These are phyloP conservation scores for Perca fluviatilis DNA, from an alignment of 2,113 vertebrate species.

Conservation along the genomic window DNA sequence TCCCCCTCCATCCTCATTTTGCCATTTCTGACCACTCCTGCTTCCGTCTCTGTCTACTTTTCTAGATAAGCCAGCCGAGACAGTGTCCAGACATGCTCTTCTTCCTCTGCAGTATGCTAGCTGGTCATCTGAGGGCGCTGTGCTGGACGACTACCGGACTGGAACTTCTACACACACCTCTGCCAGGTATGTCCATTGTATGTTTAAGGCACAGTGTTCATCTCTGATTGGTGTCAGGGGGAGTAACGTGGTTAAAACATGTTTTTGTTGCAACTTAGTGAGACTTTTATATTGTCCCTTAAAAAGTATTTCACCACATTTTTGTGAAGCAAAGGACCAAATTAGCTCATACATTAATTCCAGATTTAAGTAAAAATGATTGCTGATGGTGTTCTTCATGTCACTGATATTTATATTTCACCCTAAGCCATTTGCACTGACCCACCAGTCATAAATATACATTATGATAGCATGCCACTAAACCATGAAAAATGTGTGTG, in stretches of 20 bases:
- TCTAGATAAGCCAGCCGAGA: slow-evolving; percentile 86
- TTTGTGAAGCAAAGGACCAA: not conserved
- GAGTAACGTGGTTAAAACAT: not conserved
- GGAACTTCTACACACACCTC: slow-evolving; percentile 58
- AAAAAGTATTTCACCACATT: not conserved
- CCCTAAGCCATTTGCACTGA: slow-evolving; percentile 1
- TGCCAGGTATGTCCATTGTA: slow-evolving; percentile 55
- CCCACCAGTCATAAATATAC: slow-evolving; percentile 12
- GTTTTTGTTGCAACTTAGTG: too few species aligned
- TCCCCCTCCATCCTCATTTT: not conserved
- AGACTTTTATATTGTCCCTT: not conserved
- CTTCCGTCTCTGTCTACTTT: slow-evolving; percentile 11
- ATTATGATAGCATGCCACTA: not conserved
- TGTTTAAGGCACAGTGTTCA: not conserved
- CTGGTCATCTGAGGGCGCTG: slow-evolving; percentile 86
- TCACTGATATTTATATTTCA: slow-evolving; percentile 11
- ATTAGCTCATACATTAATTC: not conserved
- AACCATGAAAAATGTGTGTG: not conserved
- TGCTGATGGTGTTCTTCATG: not conserved
- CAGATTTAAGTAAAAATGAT: slow-evolving; percentile 19
- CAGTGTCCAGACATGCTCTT: slow-evolving; percentile 87
- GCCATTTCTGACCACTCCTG: not conserved
- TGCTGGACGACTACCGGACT: slow-evolving; percentile 82
- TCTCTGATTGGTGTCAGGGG: not conserved
- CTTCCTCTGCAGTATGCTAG: slow-evolving; percentile 91